Conservation (phyloP, 1,140 invertebrate species). For the Aphelenchoides avenae region DNA sequence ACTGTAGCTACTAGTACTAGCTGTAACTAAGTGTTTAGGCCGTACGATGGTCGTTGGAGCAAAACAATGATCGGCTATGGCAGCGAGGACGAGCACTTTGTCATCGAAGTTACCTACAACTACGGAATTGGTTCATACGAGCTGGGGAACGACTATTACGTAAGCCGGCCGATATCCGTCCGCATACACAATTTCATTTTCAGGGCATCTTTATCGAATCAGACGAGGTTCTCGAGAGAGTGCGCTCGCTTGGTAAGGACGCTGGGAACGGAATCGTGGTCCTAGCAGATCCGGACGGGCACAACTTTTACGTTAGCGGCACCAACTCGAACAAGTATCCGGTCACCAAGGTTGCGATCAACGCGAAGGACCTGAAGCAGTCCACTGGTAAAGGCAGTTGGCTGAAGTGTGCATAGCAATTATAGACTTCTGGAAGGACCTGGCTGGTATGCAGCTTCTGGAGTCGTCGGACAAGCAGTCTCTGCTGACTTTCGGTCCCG, state of each 20-base stretch:
- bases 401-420: no score
- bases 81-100: constrained; percentile 87
- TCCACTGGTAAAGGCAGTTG: constrained; percentile 70
- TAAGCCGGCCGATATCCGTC: constrained; percentile 59
- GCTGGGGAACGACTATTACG: constrained; percentile 80
- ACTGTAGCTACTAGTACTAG: constrained; percentile 10
- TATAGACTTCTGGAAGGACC: constrained; percentile 53
- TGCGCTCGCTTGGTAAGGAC: constrained; percentile 14
- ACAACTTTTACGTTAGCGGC: constrained; percentile 76
- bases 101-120: constrained; percentile 93
- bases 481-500: constrained; percentile 35
- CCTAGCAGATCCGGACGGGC: constrained; percentile 80
- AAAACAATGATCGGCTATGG: constrained; percentile 99
- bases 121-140: constrained; percentile 84
- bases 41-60: constrained; percentile 93
- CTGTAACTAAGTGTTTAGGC: constrained; percentile 66
- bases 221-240: constrained; percentile 67
- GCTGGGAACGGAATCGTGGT: constrained; percentile 53
- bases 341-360: constrained; percentile 74
- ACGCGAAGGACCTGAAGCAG: constrained; percentile 72
- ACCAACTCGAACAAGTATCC: constrained; percentile 72
- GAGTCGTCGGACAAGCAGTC: constrained; percentile 15
- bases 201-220: constrained; percentile 74
- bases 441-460: constrained; percentile 42
- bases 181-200: constrained; percentile 21